These are phyloP conservation scores for Micromesistius poutassou DNA, from an alignment of 2,797 vertebrate genomes.

Conservation along the genomic window DNA sequence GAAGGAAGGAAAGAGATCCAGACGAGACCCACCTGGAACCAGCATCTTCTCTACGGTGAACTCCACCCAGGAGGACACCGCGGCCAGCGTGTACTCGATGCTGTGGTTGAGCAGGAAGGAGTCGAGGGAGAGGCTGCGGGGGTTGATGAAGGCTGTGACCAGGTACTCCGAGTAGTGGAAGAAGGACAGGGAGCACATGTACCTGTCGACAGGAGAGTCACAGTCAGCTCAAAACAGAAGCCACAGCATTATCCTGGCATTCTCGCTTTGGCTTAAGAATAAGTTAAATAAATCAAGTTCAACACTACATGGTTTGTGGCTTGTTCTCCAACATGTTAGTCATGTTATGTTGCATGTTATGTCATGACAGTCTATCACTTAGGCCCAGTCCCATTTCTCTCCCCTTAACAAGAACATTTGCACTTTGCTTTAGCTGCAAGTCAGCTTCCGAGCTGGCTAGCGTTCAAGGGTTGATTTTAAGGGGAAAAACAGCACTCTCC, in stretches of 20 bases:
- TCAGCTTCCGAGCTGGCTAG: too few relatives aligned
- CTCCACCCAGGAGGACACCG: constrained; percentile 92
- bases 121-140: constrained; percentile 89
- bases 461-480: too few relatives aligned
- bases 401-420: too few relatives aligned
- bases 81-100: constrained; percentile 90
- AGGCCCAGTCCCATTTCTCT: too few relatives aligned
- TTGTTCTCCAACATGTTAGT: not conserved
- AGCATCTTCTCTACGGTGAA: constrained; percentile 89
- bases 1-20: not conserved
- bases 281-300: not conserved
- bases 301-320: not conserved
- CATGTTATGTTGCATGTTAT: too few relatives aligned
- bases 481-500: too few relatives aligned
- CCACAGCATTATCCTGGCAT: not conserved
- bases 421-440: too few relatives aligned
- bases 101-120: constrained; percentile 98
- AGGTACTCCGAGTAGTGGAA: constrained; percentile 98
- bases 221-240: not conserved
- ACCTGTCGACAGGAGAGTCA: constrained; percentile 69
- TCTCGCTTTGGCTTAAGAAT: not conserved
- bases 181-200: constrained; percentile 92
- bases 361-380: too few relatives aligned
- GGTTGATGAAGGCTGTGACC: constrained; percentile 95
- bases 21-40: constrained; percentile 80